These are phyloP conservation scores for Drosophila setifemur DNA, from an alignment of 1,140 invertebrate genomes.

Conservation along the genomic window DNA sequence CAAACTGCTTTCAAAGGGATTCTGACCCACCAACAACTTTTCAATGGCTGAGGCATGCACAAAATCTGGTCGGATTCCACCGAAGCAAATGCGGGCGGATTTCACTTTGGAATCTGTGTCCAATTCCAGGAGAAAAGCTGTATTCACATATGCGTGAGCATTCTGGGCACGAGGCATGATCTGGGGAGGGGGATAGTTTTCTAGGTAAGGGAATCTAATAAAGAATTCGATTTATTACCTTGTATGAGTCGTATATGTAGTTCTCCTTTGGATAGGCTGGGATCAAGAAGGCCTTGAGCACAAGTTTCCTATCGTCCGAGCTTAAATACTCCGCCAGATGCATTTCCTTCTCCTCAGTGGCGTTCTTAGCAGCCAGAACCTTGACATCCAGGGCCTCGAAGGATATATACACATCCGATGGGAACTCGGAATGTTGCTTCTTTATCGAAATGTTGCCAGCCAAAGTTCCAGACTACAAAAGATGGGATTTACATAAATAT, in stretches of 20 bases:
- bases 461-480: conserved; percentile 85
- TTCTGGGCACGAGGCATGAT: conserved; percentile 90
- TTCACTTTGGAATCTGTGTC: conserved; percentile 67
- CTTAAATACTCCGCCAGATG: conserved; percentile 52
- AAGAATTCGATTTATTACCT: conserved; percentile 84
- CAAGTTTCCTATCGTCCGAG: conserved; percentile 29
- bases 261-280: conserved; percentile 59
- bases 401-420: conserved; percentile 90
- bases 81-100: conserved; percentile 84
- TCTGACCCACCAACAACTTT: conserved; percentile 84
- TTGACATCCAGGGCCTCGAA: conserved; percentile 87
- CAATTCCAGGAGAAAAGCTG: conserved; percentile 87
- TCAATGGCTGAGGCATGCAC: conserved; percentile 88
- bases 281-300: conserved; percentile 62
- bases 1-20: conserved; percentile 81
- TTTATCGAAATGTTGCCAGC: conserved; percentile 92
- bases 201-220: no score
- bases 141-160: conserved; percentile 92
- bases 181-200: conserved; percentile 23
- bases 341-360: conserved; percentile 46
- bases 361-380: conserved; percentile 33
- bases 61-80: conserved; percentile 88
- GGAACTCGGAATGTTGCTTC: conserved; percentile 87
- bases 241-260: conserved; percentile 70
- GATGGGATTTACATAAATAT: background rate